A percentile compares a stretch with the other conserved stretches of the same genome.
These are phyloP conservation scores for Callipepla squamata DNA, from an alignment of 2,113 vertebrate genomes.

Conservation along the genomic window DNA sequence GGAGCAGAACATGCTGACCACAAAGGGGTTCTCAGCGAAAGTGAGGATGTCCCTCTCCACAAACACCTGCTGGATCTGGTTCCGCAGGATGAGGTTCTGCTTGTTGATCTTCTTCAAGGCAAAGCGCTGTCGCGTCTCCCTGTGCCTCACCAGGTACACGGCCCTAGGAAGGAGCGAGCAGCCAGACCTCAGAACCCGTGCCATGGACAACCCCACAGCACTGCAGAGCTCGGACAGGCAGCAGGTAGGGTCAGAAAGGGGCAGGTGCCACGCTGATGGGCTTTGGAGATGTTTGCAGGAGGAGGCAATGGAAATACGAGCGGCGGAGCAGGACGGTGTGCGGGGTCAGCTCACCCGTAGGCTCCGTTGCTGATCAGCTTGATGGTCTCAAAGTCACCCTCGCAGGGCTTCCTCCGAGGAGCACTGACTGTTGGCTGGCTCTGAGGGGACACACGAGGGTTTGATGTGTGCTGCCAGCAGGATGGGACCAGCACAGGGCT, in stretches of 20 bases:
- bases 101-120: conserved; percentile 99
- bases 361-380: conserved; percentile 98
- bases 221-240: accelerated
- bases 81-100: conserved; percentile 94
- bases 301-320: neutral
- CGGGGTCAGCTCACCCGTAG: conserved; percentile 85
- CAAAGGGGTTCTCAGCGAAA: conserved; percentile 96
- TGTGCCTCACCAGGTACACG: conserved; percentile 94
- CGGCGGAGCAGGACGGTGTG: neutral
- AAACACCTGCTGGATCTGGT: conserved; percentile 98
- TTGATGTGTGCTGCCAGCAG: neutral
- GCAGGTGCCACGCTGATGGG: neutral
- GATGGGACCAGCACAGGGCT: neutral
- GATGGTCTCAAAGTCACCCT: conserved; percentile 95
- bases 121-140: conserved; percentile 92
- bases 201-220: neutral
- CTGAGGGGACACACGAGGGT: conserved; percentile 36
- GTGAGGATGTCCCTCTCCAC: conserved; percentile 98
- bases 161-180: conserved; percentile 71
- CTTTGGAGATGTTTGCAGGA: accelerated
- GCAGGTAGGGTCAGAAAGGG: neutral
- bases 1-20: conserved; percentile 99
- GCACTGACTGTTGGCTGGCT: conserved; percentile 75
- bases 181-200: neutral
- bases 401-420: conserved; percentile 88